A percentile compares a stretch with the other conserved stretches of the same genome.
Conservation (phyloP, 2,113 vertebrate species). For the Narcine bancroftii region DNA sequence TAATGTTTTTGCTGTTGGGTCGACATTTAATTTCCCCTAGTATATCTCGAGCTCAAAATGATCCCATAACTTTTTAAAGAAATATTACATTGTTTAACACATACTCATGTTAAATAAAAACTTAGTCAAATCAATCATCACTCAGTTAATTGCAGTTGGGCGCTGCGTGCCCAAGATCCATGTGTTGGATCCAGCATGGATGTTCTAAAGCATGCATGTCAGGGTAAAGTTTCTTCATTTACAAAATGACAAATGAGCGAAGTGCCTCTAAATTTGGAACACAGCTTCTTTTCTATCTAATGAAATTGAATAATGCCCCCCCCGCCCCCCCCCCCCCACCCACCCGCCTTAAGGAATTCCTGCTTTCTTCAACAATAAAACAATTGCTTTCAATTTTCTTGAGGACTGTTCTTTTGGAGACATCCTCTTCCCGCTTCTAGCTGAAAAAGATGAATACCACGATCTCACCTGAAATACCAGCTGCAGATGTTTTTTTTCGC, state of each 20-base stretch:
- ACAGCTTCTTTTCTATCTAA: too few relatives aligned
- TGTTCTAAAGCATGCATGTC: too few relatives aligned
- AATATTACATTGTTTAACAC: neutral
- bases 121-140: conserved; percentile 25
- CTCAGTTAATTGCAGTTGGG: neutral
- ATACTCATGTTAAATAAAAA: neutral
- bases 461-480: neutral
- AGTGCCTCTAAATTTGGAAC: neutral
- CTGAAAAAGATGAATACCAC: too few relatives aligned
- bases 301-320: too few relatives aligned
- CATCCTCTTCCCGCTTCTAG: too few relatives aligned
- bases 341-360: too few relatives aligned
- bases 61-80: neutral
- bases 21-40: neutral
- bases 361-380: neutral
- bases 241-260: neutral
- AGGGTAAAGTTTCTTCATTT: neutral
- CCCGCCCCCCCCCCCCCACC: too few relatives aligned
- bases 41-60: conserved; percentile 8
- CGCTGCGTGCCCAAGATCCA: neutral
- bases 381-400: neutral
- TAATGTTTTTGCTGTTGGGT: neutral
- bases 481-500: neutral
- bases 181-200: neutral
- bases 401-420: neutral